These are phyloP conservation scores for Phenganax marumi DNA, from an alignment of 92 coral and sea anemone genomes.

Conservation along the genomic window DNA sequence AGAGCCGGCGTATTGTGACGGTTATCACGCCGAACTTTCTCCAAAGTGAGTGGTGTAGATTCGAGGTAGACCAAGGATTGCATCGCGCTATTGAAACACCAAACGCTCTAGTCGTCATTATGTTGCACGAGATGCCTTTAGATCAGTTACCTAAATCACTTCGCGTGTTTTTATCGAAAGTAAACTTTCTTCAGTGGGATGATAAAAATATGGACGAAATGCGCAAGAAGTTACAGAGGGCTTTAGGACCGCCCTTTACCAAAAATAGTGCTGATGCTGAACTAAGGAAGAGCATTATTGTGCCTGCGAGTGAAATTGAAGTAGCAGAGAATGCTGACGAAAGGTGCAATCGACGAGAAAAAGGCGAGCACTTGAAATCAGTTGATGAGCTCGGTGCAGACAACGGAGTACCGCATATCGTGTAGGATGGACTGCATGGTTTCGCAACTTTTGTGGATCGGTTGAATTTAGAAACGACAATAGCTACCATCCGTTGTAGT, in stretches of 20 bases:
- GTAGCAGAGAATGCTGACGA: too few relatives aligned
- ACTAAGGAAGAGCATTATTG: too few relatives aligned
- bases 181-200: constrained; percentile 23
- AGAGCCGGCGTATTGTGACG: constrained; percentile 70
- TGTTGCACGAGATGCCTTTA: constrained; percentile 28
- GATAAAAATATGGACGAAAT: constrained; percentile 19
- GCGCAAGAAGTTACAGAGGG: constrained; percentile 17
- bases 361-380: too few relatives aligned
- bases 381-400: too few relatives aligned
- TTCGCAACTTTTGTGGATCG: too few relatives aligned
- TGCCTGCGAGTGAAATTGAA: too few relatives aligned
- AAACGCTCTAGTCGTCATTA: constrained; percentile 25
- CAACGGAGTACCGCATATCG: too few relatives aligned
- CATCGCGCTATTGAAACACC: constrained; percentile 41
- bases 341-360: too few relatives aligned
- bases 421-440: too few relatives aligned
- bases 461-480: too few relatives aligned
- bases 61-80: constrained; percentile 74
- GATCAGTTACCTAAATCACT: constrained; percentile 21
- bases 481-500: too few relatives aligned
- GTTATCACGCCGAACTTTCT: constrained; percentile 77
- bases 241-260: constrained; percentile 19
- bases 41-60: constrained; percentile 67
- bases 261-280: neutral
- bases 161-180: neutral